Percentiles rank a stretch among this genome's conserved stretches.
Conservation (phyloP, 2,113 vertebrate species). For the Lagopus leucura region DNA sequence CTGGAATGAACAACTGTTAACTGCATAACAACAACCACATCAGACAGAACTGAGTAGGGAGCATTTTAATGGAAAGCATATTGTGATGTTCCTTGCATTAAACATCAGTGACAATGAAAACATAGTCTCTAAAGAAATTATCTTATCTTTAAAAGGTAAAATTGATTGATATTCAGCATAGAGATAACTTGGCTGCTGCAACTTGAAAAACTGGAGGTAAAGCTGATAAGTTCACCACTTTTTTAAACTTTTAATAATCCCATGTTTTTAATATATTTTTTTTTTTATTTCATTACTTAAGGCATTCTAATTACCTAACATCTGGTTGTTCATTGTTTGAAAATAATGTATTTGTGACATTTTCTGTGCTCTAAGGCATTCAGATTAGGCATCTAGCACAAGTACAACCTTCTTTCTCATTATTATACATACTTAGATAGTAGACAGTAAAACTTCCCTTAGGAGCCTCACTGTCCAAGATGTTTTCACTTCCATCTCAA, state of each 20-base stretch:
- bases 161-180: conserved; percentile 75
- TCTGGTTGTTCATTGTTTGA: conserved; percentile 51
- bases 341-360: neutral
- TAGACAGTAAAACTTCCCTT: neutral
- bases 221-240: conserved; percentile 52
- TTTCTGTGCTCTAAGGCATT: neutral
- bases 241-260: conserved; percentile 29
- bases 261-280: conserved; percentile 36
- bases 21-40: neutral
- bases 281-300: conserved; percentile 58
- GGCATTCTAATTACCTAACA: conserved; percentile 50
- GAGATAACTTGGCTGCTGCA: conserved; percentile 68
- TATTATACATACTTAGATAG: conserved; percentile 1
- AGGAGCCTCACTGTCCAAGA: neutral
- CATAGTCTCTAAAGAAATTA: too few species aligned
- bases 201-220: conserved; percentile 59
- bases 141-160: conserved; percentile 73
- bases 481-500: conserved; percentile 6
- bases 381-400: conserved; percentile 10
- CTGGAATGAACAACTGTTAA: neutral
- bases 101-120: conserved; percentile 77
- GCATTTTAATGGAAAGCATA: conserved; percentile 42
- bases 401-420: neutral
- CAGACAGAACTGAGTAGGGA: neutral
- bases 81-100: conserved; percentile 69